phyloP scores from a whole-genome alignment of 2,888 invertebrate species.

The Perithous albicinctus region DNA sequence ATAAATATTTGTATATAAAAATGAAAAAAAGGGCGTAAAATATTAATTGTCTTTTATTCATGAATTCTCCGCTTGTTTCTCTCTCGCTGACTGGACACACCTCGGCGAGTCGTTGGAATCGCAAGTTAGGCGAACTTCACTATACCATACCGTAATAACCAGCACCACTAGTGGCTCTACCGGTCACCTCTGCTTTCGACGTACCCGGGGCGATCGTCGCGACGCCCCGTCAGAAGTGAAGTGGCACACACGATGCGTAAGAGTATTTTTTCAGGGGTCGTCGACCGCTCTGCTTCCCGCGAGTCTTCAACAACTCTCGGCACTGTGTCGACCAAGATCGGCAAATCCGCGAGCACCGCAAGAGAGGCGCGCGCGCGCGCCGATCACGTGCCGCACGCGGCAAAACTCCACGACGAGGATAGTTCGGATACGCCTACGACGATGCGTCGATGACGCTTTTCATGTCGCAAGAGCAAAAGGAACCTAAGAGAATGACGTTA shows the following conservation, averaged over 20 bases:
- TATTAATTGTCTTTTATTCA: too few species aligned
- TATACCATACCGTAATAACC: slow-evolving; percentile 28
- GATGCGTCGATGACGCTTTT: slow-evolving; percentile 26
- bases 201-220: slow-evolving; percentile 47
- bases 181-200: slow-evolving; percentile 66
- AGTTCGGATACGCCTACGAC: neutral
- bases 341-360: slow-evolving; percentile 68
- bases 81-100: neutral
- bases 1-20: too few species aligned
- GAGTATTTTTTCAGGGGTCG: slow-evolving; percentile 77
- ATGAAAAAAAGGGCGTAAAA: too few species aligned
- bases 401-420: neutral
- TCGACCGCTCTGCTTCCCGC: slow-evolving; percentile 80
- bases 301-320: slow-evolving; percentile 28
- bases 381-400: slow-evolving; percentile 69
- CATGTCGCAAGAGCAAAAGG: neutral
- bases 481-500: neutral
- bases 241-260: slow-evolving; percentile 79
- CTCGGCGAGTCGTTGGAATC: slow-evolving; percentile 48
- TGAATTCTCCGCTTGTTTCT: slow-evolving; percentile 20
- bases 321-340: slow-evolving; percentile 62
- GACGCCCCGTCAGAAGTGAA: slow-evolving; percentile 74
- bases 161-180: slow-evolving; percentile 18
- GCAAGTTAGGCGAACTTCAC: slow-evolving; percentile 33
- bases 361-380: too few species aligned